Evolutionary conservation across 2,888 invertebrate genomes (phyloP).

Genomic region (Drosophila kuntzei): DNA sequence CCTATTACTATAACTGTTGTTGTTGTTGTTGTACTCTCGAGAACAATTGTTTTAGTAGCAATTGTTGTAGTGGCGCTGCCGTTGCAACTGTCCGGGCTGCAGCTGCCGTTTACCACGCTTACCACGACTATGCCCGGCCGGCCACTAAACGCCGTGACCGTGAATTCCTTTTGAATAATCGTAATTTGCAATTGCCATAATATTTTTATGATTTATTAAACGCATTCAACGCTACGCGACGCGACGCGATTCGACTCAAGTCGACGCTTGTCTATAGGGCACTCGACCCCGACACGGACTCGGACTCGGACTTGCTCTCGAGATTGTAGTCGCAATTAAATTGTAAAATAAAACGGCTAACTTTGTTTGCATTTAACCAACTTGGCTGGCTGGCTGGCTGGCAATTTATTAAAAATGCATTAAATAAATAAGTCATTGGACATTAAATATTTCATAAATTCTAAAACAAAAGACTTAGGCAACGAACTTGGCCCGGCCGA

Average conservation of each 20-base stretch:
- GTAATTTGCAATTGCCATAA: constrained; percentile 77
- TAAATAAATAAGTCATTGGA: constrained; percentile 68
- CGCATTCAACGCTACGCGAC: constrained; percentile 43
- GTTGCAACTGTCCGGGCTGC: constrained; percentile 42
- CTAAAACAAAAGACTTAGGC: constrained; percentile 68
- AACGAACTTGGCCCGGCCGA: constrained; percentile 54
- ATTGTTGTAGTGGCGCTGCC: constrained; percentile 61
- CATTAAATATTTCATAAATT: constrained; percentile 70
- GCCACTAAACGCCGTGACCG: constrained; percentile 68
- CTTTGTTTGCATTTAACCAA: constrained; percentile 47
- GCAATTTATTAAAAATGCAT: constrained; percentile 69
- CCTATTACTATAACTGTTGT: constrained; percentile 42
- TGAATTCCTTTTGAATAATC: constrained; percentile 70
- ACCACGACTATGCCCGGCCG: constrained; percentile 12
- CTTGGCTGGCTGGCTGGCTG: constrained; percentile 26
- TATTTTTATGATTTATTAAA: constrained; percentile 76
- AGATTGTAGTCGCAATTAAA: constrained; percentile 67
- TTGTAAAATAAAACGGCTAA: constrained; percentile 55
- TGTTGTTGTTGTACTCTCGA: constrained; percentile 28
- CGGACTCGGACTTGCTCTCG: constrained; percentile 10
- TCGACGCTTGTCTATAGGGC: constrained; percentile 53
- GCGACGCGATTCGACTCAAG: constrained; percentile 6
- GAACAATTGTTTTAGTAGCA: constrained; percentile 78
- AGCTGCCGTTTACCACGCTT: constrained; percentile 64
- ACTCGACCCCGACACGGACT: constrained; percentile 41